These are phyloP conservation scores for Stenurella melanura DNA, from an alignment of 2,888 invertebrate species.

Conservation along the genomic window DNA sequence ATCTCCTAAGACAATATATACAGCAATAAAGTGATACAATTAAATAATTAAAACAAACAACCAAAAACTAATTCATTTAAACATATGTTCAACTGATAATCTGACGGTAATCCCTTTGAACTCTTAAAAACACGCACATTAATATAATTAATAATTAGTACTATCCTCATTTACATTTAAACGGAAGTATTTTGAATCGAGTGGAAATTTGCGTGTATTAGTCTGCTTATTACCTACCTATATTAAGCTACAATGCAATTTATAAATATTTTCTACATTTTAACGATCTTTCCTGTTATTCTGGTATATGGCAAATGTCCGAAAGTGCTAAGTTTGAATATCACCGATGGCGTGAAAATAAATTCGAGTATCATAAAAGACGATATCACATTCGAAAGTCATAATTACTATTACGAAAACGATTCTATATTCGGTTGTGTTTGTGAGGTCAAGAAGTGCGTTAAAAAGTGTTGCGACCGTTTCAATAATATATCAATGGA, in stretches of 20 bases:
- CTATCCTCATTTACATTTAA: conserved; percentile 21
- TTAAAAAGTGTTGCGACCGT: conserved; percentile 55
- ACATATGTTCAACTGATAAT: background rate
- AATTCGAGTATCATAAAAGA: conserved; percentile 28
- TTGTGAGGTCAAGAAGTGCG: conserved; percentile 48
- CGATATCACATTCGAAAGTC: conserved; percentile 29
- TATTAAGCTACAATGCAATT: background rate
- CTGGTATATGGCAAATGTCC: conserved; percentile 13
- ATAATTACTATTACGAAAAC: conserved; percentile 38
- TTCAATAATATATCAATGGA: conserved; percentile 21
- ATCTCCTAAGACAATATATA: too few relatives aligned
- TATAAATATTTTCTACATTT: background rate
- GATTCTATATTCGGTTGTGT: conserved; percentile 45
- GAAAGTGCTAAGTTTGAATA: conserved; percentile 35
- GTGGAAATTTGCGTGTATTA: background rate
- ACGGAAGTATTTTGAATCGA: background rate
- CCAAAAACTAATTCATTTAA: background rate
- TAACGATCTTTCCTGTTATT: conserved; percentile 3
- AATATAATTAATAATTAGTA: conserved; percentile 11
- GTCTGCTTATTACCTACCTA: background rate
- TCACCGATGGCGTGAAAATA: conserved; percentile 23
- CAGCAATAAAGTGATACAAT: too few relatives aligned
- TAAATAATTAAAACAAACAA: too few relatives aligned
- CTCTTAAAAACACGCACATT: background rate
- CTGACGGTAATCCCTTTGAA: background rate